Base-by-base conservation (phyloP, 2,888 invertebrate species). In the Drosophila phalerata region DNA sequence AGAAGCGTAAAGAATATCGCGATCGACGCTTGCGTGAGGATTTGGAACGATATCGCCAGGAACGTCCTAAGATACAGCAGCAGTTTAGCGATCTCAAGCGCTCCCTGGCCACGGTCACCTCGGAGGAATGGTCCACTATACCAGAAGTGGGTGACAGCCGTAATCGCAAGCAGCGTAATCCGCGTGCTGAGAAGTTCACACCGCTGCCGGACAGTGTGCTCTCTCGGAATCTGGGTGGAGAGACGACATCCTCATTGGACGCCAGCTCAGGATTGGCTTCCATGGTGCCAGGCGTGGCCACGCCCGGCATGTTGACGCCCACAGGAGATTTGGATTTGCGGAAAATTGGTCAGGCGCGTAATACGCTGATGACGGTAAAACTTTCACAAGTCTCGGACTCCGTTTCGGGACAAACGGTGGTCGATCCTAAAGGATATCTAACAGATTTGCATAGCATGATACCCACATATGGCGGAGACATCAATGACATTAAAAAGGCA, bases 91-190 rank as follows among this genome's bases (percentile, higher is more conserved):
- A 99, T 93, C 93, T 99, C 19, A 99, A 99, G 93, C 94, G 97
- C 82, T 97, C 97, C 76, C 92, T 98, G 22, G 95, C 96, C 55
- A 94, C 94, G 60, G 96, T 99, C 0, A 95, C 96, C 0, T 97
- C 97, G 85, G 98, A 98, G 69, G 98, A 99, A 91, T 99, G 99
- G 99, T 96, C 97, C 56, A 97, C 96, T 52, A 96, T 99, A 73
- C 99, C 99, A 0, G 99, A 99, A 93, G 99, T 99, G 0, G 99
- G 99, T n/a, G 99, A 99, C 93, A 98, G 98, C 9, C 94, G 99
- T 78, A 99, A 99, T 92, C 95, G 98, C 61, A 98, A 98, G 90
- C 98, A 99, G 90, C 94, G 99, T 42, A 99, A 99, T 93, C 97
- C 99, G 0, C 94, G 98, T 55, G 96, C 97, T 0, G 99, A 99